Evolutionary conservation across 2,888 invertebrate genomes (phyloP).

Genomic region (Pachycephus smyrnensis): DNA sequence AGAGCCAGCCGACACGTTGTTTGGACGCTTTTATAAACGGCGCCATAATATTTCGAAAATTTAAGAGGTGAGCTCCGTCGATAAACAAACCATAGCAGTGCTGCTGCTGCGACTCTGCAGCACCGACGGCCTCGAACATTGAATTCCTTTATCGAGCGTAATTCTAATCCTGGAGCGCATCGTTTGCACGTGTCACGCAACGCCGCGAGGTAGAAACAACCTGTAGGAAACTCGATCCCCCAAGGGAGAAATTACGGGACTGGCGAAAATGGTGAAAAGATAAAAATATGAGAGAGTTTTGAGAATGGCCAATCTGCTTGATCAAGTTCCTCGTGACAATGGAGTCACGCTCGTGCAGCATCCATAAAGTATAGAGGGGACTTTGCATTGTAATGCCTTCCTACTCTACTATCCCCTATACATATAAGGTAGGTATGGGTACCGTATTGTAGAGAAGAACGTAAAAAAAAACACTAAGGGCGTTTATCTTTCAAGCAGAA

Average conservation of each 20-base stretch:
- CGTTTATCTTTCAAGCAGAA: not conserved
- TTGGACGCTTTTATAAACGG: not conserved
- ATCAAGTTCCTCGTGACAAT: not conserved
- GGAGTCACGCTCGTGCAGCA: not conserved
- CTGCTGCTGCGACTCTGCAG: not conserved
- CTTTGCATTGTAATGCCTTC: not conserved
- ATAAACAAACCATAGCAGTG: not conserved
- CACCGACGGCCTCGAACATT: not conserved
- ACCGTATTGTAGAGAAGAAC: not conserved
- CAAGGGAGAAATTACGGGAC: not conserved
- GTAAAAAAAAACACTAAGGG: not conserved
- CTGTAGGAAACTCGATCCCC: not conserved
- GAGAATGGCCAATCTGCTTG: not conserved
- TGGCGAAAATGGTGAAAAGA: not conserved
- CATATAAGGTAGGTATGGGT: not conserved
- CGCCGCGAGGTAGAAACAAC: not conserved
- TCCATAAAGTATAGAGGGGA: not conserved
- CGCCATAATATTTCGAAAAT: not conserved
- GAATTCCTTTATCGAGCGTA: not conserved
- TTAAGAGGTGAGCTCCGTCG: not conserved
- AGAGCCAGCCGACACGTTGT: not conserved
- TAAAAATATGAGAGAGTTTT: not conserved
- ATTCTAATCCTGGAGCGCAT: not conserved
- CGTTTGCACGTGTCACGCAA: not conserved
- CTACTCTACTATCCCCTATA: not conserved